These are phyloP conservation scores for Emydura subglobosa DNA, from an alignment of 2,113 vertebrate species.

Conservation along the genomic window DNA sequence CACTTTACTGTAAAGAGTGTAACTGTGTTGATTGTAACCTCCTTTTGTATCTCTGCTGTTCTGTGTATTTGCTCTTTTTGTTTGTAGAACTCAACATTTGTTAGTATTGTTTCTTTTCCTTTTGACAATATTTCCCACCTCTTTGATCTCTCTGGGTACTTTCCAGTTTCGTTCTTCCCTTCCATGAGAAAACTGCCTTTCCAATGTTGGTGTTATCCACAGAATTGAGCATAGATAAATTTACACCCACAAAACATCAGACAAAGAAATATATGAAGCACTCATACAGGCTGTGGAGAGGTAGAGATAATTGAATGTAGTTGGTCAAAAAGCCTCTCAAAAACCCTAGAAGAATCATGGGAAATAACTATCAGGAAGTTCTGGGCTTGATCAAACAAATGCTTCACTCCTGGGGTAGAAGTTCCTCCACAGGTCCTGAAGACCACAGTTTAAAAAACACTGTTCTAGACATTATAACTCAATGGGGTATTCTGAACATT, in stretches of 20 bases:
- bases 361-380: too few relatives aligned
- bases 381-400: background rate
- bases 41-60: background rate
- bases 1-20: background rate
- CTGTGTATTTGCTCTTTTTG: background rate
- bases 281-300: background rate
- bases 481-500: background rate
- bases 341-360: background rate
- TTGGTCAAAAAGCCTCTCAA: background rate
- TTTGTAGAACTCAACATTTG: background rate
- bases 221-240: background rate
- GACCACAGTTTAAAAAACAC: background rate
- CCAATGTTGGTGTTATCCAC: background rate
- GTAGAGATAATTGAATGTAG: background rate
- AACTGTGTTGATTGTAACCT: background rate
- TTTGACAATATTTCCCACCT: background rate
- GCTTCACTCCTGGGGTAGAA: background rate
- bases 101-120: background rate
- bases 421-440: too few relatives aligned
- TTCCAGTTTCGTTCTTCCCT: background rate
- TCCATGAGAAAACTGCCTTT: background rate
- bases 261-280: background rate
- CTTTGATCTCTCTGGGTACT: background rate
- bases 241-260: background rate
- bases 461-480: background rate